A percentile compares a stretch with the other conserved stretches of the same genome.
Evolutionary conservation across 2,888 invertebrate genomes (phyloP).

Genomic region (Drosophila lacicola): DNA sequence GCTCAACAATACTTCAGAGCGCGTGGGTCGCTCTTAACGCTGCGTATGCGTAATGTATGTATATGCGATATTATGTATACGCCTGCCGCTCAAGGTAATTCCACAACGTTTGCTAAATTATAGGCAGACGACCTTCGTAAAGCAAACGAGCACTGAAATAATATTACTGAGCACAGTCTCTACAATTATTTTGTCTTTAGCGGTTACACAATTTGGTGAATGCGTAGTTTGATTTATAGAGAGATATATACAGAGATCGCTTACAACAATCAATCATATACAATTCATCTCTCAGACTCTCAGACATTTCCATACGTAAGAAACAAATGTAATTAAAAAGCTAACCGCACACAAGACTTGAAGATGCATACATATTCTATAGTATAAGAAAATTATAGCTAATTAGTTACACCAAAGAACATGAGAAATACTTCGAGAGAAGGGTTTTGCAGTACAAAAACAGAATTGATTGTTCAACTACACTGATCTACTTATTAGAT

Average conservation of each 20-base stretch:
- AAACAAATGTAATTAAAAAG: conserved; percentile 55
- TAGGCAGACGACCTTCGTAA: conserved; percentile 45
- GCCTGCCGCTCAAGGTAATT: conserved; percentile 58
- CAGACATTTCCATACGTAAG: conserved; percentile 43
- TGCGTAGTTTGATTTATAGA: conserved; percentile 37
- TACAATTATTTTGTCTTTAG: conserved; percentile 16
- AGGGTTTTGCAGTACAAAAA: too few species aligned
- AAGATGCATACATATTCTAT: conserved; percentile 5
- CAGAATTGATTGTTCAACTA: too few species aligned
- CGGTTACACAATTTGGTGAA: conserved; percentile 18
- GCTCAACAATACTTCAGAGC: conserved; percentile 36
- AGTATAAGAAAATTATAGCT: conserved; percentile 15
- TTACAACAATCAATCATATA: conserved; percentile 44
- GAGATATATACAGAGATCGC: conserved; percentile 24
- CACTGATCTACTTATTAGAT: too few species aligned
- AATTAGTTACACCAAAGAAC: conserved; percentile 29
- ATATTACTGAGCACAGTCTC: conserved; percentile 6
- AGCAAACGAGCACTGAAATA: conserved; percentile 9
- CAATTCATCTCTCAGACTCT: conserved; percentile 16
- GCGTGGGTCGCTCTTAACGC: conserved; percentile 43
- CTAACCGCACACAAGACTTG: conserved; percentile 12
- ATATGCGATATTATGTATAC: conserved; percentile 58
- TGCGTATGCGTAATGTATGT: conserved; percentile 70
- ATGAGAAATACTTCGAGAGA: background rate
- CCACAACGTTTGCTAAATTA: conserved; percentile 38